phyloP scores from a whole-genome alignment of 2,888 invertebrate species.

The Drosophila sordidapex region DNA sequence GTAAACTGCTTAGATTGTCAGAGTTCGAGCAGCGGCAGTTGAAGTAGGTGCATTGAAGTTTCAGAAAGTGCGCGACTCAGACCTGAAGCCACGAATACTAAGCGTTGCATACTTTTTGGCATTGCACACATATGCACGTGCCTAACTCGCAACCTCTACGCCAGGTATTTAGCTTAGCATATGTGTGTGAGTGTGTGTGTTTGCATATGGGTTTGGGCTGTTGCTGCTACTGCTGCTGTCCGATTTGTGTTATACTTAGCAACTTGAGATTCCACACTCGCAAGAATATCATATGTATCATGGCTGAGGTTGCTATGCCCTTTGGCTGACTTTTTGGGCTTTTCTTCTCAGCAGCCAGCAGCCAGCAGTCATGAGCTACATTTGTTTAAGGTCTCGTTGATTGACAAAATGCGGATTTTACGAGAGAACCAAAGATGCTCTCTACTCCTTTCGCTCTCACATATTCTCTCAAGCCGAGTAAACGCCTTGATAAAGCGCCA shows the following conservation, averaged over 20 bases:
- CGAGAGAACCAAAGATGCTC: constrained; percentile 22
- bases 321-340: constrained; percentile 33
- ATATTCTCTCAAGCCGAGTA: background rate
- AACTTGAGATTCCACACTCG: constrained; percentile 40
- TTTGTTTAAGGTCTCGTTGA: constrained; percentile 51
- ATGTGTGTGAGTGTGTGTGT: constrained; percentile 21
- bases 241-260: constrained; percentile 39
- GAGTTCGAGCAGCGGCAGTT: constrained; percentile 67
- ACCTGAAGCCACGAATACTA: constrained; percentile 55
- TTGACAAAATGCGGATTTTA: constrained; percentile 7
- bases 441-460: background rate
- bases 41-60: constrained; percentile 68
- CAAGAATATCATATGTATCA: constrained; percentile 22
- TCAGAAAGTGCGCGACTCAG: constrained; percentile 57
- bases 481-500: constrained; percentile 45
- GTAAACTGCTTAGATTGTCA: constrained; percentile 79
- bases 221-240: constrained; percentile 21
- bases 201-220: constrained; percentile 14
- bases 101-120: constrained; percentile 58
- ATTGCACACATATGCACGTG: constrained; percentile 44
- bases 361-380: constrained; percentile 30
- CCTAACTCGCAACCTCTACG: constrained; percentile 13
- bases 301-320: constrained; percentile 43
- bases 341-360: constrained; percentile 39
- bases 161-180: constrained; percentile 8